These are phyloP conservation scores for Drosophila hawaiiensis DNA, from an alignment of 2,888 invertebrate species.

Conservation along the genomic window DNA sequence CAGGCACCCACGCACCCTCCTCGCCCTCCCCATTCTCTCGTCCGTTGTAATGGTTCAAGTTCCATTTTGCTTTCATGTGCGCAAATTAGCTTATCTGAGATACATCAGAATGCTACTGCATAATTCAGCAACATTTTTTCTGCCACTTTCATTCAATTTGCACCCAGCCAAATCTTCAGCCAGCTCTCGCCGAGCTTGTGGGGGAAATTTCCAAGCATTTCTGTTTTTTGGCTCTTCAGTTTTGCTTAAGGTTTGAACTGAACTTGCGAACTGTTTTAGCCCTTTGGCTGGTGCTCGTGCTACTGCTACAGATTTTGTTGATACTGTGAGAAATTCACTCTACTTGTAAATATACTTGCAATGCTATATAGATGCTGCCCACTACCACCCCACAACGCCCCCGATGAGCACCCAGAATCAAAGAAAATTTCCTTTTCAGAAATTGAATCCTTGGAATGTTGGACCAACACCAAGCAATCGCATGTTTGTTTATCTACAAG, in stretches of 20 bases:
- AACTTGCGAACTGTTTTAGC: constrained; percentile 15
- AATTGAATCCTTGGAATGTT: constrained; percentile 75
- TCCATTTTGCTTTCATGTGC: constrained; percentile 63
- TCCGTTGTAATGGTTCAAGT: constrained; percentile 12
- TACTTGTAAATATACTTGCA: constrained; percentile 69
- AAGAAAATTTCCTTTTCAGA: constrained; percentile 77
- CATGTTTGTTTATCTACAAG: constrained; percentile 58
- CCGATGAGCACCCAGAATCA: neutral
- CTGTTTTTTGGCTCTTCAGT: constrained; percentile 13
- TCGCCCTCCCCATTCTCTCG: neutral
- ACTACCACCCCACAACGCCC: constrained; percentile 5
- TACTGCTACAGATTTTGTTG: constrained; percentile 3
- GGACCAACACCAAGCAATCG: constrained; percentile 63
- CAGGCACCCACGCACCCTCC: neutral
- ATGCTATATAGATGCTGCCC: constrained; percentile 33
- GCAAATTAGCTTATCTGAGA: constrained; percentile 80
- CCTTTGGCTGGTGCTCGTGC: constrained; percentile 29
- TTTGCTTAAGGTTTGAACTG: constrained; percentile 15
- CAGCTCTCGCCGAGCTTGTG: constrained; percentile 40
- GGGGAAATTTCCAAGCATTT: constrained; percentile 8
- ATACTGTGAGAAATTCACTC: constrained; percentile 59
- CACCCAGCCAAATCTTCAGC: constrained; percentile 70
- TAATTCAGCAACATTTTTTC: constrained; percentile 81
- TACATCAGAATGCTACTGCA: constrained; percentile 77
- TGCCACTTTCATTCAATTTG: constrained; percentile 82